phyloP scores from a whole-genome alignment of 2,797 vertebrate genomes.

The Anguilla marmorata region DNA sequence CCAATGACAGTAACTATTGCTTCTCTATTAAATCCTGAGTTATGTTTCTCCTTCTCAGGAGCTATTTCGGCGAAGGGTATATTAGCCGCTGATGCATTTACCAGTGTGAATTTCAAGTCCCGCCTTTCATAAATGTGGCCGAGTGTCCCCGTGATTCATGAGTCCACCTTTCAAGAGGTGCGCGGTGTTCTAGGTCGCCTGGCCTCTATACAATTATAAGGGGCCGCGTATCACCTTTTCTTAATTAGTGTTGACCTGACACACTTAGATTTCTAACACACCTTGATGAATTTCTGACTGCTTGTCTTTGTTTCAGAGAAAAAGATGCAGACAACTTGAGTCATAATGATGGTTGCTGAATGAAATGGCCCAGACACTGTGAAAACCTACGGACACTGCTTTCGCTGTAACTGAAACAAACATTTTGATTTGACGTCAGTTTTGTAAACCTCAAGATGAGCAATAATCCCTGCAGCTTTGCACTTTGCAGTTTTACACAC shows the following conservation, averaged over 20 bases:
- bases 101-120: conserved; percentile 12
- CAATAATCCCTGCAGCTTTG: not conserved
- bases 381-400: not conserved
- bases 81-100: conserved; percentile 24
- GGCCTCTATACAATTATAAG: not conserved
- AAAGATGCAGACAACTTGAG: not conserved
- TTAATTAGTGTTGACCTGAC: not conserved
- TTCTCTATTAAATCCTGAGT: conserved; percentile 39
- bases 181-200: conserved; percentile 17
- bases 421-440: not conserved
- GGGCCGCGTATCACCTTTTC: not conserved
- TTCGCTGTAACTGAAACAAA: not conserved
- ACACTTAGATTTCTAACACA: not conserved
- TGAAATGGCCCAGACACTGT: not conserved
- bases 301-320: not conserved
- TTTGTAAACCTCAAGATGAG: not conserved
- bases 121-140: not conserved
- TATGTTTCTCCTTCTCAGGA: conserved; percentile 6
- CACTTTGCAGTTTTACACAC: not conserved
- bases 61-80: conserved; percentile 23
- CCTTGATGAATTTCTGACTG: too few species aligned
- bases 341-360: not conserved
- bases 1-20: conserved; percentile 32
- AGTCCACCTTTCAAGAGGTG: conserved; percentile 7
- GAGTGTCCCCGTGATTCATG: conserved; percentile 23